A percentile compares a stretch with the other conserved stretches of the same genome.
Conservation (phyloP, 2,113 vertebrate genomes). For the Collichthys lucidus region DNA sequence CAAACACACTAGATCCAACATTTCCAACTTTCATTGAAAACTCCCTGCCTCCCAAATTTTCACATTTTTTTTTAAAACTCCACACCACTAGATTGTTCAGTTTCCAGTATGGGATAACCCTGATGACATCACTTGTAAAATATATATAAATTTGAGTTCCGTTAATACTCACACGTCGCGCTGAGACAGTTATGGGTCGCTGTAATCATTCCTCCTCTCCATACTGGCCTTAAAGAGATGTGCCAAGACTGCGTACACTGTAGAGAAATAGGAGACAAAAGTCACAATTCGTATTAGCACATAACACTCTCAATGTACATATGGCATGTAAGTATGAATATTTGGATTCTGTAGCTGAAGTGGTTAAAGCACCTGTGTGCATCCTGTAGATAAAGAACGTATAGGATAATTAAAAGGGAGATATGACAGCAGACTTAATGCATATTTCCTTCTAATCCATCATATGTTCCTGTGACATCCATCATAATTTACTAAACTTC, state of each 20-base stretch:
- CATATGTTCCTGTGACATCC: neutral
- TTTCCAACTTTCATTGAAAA: neutral
- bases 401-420: neutral
- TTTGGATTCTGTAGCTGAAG: neutral
- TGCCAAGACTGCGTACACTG: neutral
- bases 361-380: neutral
- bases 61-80: too few species aligned
- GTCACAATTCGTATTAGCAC: neutral
- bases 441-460: neutral
- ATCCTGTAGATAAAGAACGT: neutral
- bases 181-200: neutral
- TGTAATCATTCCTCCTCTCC: neutral
- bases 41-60: too few species aligned
- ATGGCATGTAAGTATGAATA: neutral
- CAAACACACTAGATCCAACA: neutral
- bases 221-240: neutral
- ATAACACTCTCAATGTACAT: neutral
- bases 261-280: neutral
- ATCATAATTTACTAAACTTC: neutral
- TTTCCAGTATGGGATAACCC: too few species aligned
- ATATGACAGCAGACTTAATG: too few species aligned
- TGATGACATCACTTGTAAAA: too few species aligned
- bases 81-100: too few species aligned
- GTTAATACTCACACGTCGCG: neutral
- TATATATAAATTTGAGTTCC: neutral